Percentiles rank a stretch among this genome's conserved stretches.
Conservation (phyloP, 2,888 invertebrate genomes). For the Chymomyza caudatula region DNA sequence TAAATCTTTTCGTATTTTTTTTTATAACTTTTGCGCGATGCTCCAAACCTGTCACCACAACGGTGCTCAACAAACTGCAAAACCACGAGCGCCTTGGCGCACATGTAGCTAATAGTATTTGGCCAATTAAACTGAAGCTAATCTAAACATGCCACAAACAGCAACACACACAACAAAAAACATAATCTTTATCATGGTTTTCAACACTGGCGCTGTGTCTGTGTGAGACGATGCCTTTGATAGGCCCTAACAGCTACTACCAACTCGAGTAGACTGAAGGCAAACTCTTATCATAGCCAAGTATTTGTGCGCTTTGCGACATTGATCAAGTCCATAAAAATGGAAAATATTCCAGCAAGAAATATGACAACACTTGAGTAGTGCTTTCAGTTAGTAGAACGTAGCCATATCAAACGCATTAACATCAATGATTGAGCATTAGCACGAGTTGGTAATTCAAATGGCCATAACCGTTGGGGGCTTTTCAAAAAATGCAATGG, state of each 20-base stretch:
- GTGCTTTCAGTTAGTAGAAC: background rate
- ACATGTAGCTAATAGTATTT: constrained; percentile 45
- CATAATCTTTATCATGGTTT: background rate
- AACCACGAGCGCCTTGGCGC: constrained; percentile 42
- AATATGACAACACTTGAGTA: constrained; percentile 36
- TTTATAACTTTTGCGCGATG: constrained; percentile 34
- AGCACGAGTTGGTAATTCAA: constrained; percentile 56
- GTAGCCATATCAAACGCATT: constrained; percentile 51
- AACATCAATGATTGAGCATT: constrained; percentile 60
- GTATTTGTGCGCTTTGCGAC: constrained; percentile 1
- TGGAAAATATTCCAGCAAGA: constrained; percentile 21
- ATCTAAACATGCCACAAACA: constrained; percentile 47
- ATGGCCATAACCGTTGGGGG: background rate
- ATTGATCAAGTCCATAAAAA: constrained; percentile 3
- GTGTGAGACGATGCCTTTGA: background rate
- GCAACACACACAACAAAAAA: constrained; percentile 8
- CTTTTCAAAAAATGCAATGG: background rate
- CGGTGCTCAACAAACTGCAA: constrained; percentile 49
- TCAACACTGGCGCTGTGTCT: background rate
- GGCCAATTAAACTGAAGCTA: constrained; percentile 59
- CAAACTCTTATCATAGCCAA: background rate
- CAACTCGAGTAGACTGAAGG: background rate
- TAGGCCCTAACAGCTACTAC: background rate
- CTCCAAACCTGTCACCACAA: constrained; percentile 46
- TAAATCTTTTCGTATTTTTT: background rate